These are phyloP conservation scores for Pollenia angustigena DNA, from an alignment of 2,888 invertebrate species.

Conservation along the genomic window DNA sequence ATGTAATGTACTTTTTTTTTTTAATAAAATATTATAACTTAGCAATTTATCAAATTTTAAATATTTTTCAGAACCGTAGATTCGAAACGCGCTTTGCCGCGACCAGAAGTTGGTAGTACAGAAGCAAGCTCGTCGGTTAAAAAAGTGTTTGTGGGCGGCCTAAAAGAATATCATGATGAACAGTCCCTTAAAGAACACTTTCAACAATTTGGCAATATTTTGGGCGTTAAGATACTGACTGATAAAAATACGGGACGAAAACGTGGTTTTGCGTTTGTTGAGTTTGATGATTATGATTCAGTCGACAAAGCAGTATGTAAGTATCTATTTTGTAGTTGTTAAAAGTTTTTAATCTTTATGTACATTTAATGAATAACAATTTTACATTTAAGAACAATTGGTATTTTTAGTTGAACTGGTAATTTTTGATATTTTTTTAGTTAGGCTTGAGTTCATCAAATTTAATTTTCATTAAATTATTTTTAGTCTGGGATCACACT, in stretches of 20 bases:
- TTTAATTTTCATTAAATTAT: too few species aligned
- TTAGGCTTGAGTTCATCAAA: too few species aligned
- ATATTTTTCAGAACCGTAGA: slow-evolving; percentile 78
- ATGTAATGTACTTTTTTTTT: neutral
- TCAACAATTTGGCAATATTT: slow-evolving; percentile 79
- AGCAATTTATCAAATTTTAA: neutral
- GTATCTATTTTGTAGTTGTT: slow-evolving; percentile 48
- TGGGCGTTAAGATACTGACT: slow-evolving; percentile 79
- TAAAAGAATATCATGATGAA: slow-evolving; percentile 81
- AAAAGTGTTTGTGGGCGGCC: slow-evolving; percentile 82
- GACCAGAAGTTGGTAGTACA: slow-evolving; percentile 78
- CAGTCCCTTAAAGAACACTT: slow-evolving; percentile 79
- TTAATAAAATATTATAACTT: neutral
- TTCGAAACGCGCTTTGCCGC: slow-evolving; percentile 81
- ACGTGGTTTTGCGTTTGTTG: slow-evolving; percentile 82
- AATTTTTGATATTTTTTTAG: too few species aligned
- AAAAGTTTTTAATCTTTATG: too few species aligned
- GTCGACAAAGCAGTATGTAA: slow-evolving; percentile 82
- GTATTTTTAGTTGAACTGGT: too few species aligned
- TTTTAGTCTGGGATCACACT: too few species aligned
- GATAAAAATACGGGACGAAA: slow-evolving; percentile 82
- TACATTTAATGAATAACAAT: too few species aligned
- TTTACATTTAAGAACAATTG: too few species aligned
- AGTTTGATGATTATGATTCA: slow-evolving; percentile 80
- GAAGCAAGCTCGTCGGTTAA: slow-evolving; percentile 77